Evolutionary conservation across 2,888 invertebrate genomes (phyloP), one percentile per base, ranked within the genome.

Genomic region (Diarsia dahlii): DNA sequence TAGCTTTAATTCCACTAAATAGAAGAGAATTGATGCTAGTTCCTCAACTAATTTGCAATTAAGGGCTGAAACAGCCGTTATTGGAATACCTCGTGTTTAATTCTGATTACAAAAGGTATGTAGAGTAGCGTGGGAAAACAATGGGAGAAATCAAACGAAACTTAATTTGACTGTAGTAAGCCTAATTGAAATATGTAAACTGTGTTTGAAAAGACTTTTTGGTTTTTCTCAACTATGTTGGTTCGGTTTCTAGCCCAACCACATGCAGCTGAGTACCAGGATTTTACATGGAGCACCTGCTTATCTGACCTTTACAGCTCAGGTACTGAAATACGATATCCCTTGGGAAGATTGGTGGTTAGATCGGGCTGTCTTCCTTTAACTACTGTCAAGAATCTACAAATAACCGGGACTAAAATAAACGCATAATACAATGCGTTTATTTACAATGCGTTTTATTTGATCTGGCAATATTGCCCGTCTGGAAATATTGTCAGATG

Each of bases 31-130:
- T 86, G 76, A 90, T 89, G 86, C 80, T 81, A 89, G 88, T 89
- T 90, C 80, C 78, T 60, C 77, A 90, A 90, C 87, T 88, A 90
- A 91, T 91, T 90, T 89, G 86, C 87, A 90, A 90, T 91, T 87
- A 84, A 87, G 75, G 81, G 60, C 70, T 79, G 71, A 80, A 81
- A 84, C 83, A 82, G 79, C 78, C 71, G 76, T 84, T 89, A 90
- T 89, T 82, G 78, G 85, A 76, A 84, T 77, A 84, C 72, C 78
- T 85, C 81, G 80, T 84, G 86, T 81, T 76, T 80, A 80, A 88
- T 86, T 87, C 78, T 82, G 80, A 85, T 89, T 81, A 82, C 83
- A 80, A 84, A 76, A 56, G 23, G 64, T 72, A 67, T n/a, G 62
- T 67, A 63, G n/a, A 60, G 39, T 64, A 34, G 75, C 65, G 54